These are phyloP conservation scores for Malurus splendens DNA, from an alignment of 2,797 vertebrate genomes.

Conservation along the genomic window DNA sequence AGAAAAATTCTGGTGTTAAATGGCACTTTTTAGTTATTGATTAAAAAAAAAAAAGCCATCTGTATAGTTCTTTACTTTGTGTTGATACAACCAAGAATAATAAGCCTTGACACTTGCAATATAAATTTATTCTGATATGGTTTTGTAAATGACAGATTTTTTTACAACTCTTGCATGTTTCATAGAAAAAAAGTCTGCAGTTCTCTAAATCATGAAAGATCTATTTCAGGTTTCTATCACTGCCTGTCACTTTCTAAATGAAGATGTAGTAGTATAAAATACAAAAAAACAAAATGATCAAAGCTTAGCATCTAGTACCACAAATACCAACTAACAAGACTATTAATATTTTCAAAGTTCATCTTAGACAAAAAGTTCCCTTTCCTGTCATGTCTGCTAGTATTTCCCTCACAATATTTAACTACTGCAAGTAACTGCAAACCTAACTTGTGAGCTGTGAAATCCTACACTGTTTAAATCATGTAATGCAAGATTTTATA, in stretches of 20 bases:
- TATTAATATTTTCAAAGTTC: conserved; percentile 31
- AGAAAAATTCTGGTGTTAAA: not conserved
- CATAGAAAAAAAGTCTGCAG: not conserved
- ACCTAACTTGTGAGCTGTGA: not conserved
- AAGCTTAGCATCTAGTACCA: not conserved
- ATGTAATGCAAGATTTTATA: not conserved
- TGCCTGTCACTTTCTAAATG: conserved; percentile 28
- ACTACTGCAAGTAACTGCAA: not conserved
- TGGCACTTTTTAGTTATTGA: not conserved
- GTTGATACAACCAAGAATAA: not conserved
- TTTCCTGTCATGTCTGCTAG: not conserved
- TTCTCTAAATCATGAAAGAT: not conserved
- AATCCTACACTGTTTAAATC: not conserved
- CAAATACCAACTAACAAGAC: not conserved
- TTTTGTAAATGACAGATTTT: not conserved
- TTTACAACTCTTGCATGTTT: not conserved
- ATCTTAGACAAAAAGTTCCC: not conserved
- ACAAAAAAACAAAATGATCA: conserved; percentile 15
- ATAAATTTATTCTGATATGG: not conserved
- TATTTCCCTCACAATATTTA: not conserved
- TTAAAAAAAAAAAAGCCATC: not conserved
- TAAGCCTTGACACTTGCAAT: not conserved
- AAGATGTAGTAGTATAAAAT: conserved; percentile 1
- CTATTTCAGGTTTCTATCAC: not conserved
- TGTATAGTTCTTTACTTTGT: not conserved